A percentile compares a stretch with the other conserved stretches of the same genome.
Evolutionary conservation across 2,888 invertebrate species (phyloP).

Genomic region (Schrankia costaestrigalis): DNA sequence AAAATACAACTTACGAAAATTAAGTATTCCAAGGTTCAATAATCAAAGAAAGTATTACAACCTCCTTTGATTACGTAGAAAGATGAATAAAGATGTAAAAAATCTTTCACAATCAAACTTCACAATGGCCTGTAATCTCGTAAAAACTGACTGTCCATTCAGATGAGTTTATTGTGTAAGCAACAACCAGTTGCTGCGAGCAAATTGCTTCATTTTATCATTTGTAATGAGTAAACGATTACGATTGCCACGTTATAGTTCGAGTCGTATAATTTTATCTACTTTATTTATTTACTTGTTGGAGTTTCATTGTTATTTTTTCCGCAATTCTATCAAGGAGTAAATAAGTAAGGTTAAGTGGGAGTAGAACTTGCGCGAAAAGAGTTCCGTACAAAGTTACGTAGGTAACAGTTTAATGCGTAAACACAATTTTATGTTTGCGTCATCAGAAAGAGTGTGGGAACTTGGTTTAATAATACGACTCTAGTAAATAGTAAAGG

Average conservation of each 20-base stretch:
- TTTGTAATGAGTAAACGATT: conserved; percentile 15
- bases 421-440: no score
- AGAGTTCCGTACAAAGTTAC: no score
- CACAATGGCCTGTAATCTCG: conserved; percentile 36
- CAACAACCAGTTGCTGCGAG: conserved; percentile 12
- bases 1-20: background rate
- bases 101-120: conserved; percentile 23
- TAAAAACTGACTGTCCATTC: conserved; percentile 24
- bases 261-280: background rate
- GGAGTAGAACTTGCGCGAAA: no score
- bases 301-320: background rate
- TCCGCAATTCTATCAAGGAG: no score
- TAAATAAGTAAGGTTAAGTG: no score
- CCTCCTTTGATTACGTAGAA: conserved; percentile 4
- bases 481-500: no score
- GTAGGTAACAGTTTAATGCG: no score
- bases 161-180: conserved; percentile 6
- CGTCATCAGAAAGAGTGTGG: no score
- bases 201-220: conserved; percentile 12
- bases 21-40: background rate
- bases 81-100: conserved; percentile 19
- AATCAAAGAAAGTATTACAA: conserved; percentile 10
- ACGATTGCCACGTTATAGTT: conserved; percentile 6
- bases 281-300: background rate
- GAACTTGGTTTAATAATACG: no score